phyloP scores from a whole-genome alignment of 1,140 invertebrate genomes.

The Drosophila parabipectinata region DNA sequence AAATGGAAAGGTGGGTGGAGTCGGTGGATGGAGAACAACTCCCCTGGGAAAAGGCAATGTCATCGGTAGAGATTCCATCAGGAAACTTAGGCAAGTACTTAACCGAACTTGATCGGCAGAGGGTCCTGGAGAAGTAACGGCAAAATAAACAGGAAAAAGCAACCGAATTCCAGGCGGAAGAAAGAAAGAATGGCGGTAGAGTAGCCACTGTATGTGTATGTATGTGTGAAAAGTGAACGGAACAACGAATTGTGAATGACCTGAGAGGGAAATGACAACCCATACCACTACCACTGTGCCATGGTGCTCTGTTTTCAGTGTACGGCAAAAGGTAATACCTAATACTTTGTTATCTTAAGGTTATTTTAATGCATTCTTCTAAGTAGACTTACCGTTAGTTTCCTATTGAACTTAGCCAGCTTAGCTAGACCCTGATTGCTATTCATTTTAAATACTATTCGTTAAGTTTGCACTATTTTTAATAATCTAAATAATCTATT shows the following conservation, averaged over 20 bases:
- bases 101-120: conserved; percentile 6
- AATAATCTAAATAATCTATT: too few species aligned
- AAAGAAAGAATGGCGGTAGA: too few species aligned
- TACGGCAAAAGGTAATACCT: background rate
- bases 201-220: background rate
- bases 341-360: background rate
- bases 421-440: background rate
- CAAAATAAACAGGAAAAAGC: too few species aligned
- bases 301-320: too few species aligned
- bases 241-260: conserved; percentile 31
- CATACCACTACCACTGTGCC: too few species aligned
- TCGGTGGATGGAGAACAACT: background rate
- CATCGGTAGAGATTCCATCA: background rate
- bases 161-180: too few species aligned
- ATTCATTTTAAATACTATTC: background rate
- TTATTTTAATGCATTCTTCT: background rate
- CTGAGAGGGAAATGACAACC: background rate
- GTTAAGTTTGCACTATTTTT: background rate
- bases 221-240: conserved; percentile 10
- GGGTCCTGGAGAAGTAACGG: background rate
- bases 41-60: background rate
- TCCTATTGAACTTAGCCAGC: background rate
- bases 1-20: background rate
- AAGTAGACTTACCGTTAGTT: background rate
- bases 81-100: background rate